phyloP scores from a whole-genome alignment of 2,113 vertebrate species.

The Geococcyx californianus region DNA sequence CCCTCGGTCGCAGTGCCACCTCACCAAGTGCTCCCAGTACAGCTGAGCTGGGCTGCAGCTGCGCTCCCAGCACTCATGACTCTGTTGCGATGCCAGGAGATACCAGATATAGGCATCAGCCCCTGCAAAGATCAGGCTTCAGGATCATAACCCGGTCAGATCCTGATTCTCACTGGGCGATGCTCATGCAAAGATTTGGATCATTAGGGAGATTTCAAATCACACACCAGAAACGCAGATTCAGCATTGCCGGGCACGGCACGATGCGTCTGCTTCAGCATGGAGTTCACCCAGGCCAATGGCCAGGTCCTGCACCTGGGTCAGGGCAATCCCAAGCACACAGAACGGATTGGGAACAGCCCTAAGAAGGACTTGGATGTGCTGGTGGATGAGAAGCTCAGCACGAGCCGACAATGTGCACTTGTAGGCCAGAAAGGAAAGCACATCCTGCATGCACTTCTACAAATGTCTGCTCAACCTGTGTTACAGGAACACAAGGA shows the following conservation, averaged over 20 bases:
- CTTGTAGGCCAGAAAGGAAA: no score
- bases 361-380: no score
- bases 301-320: no score
- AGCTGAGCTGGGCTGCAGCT: neutral
- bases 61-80: no score
- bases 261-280: no score
- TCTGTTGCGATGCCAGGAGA: neutral
- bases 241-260: rapidly evolving
- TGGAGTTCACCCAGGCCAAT: no score
- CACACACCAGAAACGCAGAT: neutral
- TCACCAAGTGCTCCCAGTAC: neutral
- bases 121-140: neutral
- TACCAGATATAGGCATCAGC: neutral
- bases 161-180: neutral
- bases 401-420: no score
- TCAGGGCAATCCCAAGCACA: no score
- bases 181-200: neutral
- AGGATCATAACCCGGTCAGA: neutral
- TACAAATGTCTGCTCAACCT: neutral
- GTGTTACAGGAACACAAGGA: rapidly evolving
- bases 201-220: neutral
- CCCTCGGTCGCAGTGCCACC: neutral
- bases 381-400: no score
- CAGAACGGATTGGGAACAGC: no score
- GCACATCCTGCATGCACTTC: no score